Conservation (phyloP, 1,140 invertebrate genomes). For the Macrostomum lignano region DNA sequence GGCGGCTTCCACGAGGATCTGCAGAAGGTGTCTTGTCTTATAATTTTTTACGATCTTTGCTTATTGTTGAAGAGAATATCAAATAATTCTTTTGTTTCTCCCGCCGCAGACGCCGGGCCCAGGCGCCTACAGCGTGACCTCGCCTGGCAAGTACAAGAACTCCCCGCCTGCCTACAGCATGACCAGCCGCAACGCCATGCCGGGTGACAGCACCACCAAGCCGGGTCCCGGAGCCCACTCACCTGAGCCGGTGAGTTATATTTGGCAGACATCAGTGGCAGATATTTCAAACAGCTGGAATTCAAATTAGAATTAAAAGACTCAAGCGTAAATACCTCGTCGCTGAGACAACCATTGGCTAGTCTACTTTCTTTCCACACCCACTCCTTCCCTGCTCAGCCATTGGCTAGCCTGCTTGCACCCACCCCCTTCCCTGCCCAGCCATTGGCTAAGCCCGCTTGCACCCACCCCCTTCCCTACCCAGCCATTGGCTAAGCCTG, state of each 20-base stretch:
- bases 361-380: background rate
- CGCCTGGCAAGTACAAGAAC: constrained; percentile 35
- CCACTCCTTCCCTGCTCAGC: too few species aligned
- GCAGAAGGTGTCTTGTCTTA: constrained; percentile 12
- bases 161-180: constrained; percentile 51
- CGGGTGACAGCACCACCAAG: constrained; percentile 41
- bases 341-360: background rate
- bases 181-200: constrained; percentile 42
- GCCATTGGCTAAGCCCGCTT: too few species aligned
- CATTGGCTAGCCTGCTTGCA: too few species aligned
- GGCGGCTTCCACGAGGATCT: constrained; percentile 21
- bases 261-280: too few species aligned
- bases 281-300: too few species aligned
- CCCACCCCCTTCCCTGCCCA: too few species aligned
- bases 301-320: constrained; percentile 1
- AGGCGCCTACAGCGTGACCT: constrained; percentile 29
- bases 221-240: constrained; percentile 66
- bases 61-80: background rate
- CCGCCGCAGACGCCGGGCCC: constrained; percentile 26
- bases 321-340: background rate
- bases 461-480: too few species aligned
- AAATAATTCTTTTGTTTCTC: constrained; percentile 14
- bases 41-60: background rate
- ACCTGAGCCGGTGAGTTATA: constrained; percentile 54
- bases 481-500: too few species aligned